Percentiles rank a stretch among this genome's conserved stretches.
phyloP scores from a whole-genome alignment of 2,113 vertebrate genomes.

The Dasyurus viverrinus region DNA sequence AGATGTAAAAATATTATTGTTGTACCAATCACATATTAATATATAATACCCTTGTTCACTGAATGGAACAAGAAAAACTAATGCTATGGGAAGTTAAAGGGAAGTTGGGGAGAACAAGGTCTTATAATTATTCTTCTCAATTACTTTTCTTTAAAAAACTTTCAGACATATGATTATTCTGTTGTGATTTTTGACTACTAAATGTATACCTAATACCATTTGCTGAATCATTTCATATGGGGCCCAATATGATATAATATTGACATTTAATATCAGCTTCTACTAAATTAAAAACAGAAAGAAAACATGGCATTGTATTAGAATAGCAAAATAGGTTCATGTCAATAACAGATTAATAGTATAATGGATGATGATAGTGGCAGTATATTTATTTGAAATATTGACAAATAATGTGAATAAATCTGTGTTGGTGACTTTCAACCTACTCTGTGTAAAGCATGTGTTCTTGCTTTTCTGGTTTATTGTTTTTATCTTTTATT shows the following conservation, averaged over 20 bases:
- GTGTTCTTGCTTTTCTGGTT: no score
- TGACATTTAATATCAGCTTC: conserved; percentile 19
- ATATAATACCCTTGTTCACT: conserved; percentile 62
- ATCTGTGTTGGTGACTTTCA: no score
- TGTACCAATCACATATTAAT: conserved; percentile 84
- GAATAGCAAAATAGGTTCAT: neutral
- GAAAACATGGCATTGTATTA: conserved; percentile 8
- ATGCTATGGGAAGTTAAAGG: conserved; percentile 60
- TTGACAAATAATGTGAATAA: neutral
- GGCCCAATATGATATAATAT: neutral
- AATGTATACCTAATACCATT: conserved; percentile 26
- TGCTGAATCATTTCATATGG: conserved; percentile 30
- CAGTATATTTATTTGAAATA: neutral
- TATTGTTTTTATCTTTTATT: no score
- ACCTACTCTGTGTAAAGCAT: no score
- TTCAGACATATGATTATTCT: conserved; percentile 49
- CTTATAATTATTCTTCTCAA: conserved; percentile 65
- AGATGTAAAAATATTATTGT: conserved; percentile 81
- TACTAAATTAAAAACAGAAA: conserved; percentile 22
- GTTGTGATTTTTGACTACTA: conserved; percentile 45
- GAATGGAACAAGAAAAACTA: conserved; percentile 66
- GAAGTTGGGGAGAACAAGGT: conserved; percentile 65
- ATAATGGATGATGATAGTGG: neutral
- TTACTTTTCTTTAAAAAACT: neutral
- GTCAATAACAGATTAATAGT: neutral